These are phyloP conservation scores for Thalassarche chlororhynchos DNA, from an alignment of 2,113 vertebrate genomes.

Conservation along the genomic window DNA sequence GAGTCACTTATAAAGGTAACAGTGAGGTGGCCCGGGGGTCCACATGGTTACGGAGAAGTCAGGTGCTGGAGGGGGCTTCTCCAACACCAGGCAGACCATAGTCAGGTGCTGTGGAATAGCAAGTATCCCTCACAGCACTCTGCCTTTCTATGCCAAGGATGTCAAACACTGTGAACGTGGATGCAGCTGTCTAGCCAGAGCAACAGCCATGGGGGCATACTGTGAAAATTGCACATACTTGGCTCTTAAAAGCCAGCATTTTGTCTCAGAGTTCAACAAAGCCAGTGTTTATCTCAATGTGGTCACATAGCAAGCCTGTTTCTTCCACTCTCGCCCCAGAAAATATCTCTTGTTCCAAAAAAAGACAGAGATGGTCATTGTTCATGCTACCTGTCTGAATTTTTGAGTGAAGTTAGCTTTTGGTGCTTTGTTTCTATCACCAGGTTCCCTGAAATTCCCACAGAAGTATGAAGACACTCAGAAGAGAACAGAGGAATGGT, in stretches of 20 bases:
- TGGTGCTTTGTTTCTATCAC: neutral
- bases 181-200: neutral
- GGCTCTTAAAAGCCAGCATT: neutral
- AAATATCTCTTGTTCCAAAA: neutral
- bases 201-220: neutral
- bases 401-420: neutral
- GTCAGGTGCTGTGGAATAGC: neutral
- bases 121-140: neutral
- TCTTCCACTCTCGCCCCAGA: neutral
- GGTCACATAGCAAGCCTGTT: neutral
- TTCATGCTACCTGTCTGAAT: neutral
- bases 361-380: neutral
- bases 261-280: neutral
- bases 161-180: accelerated
- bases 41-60: accelerated
- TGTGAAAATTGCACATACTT: neutral
- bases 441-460: neutral
- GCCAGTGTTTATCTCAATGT: neutral
- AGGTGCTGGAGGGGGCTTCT: no score
- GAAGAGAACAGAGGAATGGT: neutral
- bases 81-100: neutral
- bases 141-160: neutral
- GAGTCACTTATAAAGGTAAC: neutral
- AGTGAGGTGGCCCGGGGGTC: no score
- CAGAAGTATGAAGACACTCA: neutral